Evolutionary conservation across 2,888 invertebrate genomes (phyloP).

Genomic region (Hedya salicella): DNA sequence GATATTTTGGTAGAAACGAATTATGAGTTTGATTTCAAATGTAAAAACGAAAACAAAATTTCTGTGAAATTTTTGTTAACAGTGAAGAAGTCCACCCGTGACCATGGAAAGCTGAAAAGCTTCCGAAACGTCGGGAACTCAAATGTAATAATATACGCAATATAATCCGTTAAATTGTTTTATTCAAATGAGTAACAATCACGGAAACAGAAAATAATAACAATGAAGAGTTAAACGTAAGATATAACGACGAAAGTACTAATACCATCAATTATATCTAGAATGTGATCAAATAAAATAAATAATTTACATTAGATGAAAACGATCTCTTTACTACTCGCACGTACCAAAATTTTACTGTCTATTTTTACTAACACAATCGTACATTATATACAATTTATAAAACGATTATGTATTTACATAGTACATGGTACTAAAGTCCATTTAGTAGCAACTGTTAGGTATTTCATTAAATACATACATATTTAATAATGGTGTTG

Average conservation of each 20-base stretch:
- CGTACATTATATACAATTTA: conserved; percentile 37
- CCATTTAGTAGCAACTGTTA: conserved; percentile 34
- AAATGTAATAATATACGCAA: too few relatives aligned
- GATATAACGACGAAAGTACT: background rate
- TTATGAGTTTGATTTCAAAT: too few relatives aligned
- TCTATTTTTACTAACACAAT: conserved; percentile 42
- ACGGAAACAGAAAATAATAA: too few relatives aligned
- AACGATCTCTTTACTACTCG: conserved; percentile 40
- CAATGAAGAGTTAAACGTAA: too few relatives aligned
- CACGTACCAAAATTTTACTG: conserved; percentile 39
- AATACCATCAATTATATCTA: background rate
- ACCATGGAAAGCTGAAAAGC: too few relatives aligned
- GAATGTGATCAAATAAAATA: background rate
- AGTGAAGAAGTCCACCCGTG: too few relatives aligned
- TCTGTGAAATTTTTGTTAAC: too few relatives aligned
- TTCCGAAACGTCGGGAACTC: too few relatives aligned
- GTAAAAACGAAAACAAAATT: too few relatives aligned
- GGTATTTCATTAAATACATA: conserved; percentile 11
- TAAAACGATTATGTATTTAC: conserved; percentile 23
- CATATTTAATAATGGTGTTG: conserved; percentile 16
- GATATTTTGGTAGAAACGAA: too few relatives aligned
- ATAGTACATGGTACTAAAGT: conserved; percentile 43
- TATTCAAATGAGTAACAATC: too few relatives aligned
- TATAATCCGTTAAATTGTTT: too few relatives aligned
- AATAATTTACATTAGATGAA: conserved; percentile 25